Evolutionary conservation across 2,113 vertebrate genomes (phyloP), one percentile per base, ranked within the genome.

Genomic region (Callospermophilus lateralis): DNA sequence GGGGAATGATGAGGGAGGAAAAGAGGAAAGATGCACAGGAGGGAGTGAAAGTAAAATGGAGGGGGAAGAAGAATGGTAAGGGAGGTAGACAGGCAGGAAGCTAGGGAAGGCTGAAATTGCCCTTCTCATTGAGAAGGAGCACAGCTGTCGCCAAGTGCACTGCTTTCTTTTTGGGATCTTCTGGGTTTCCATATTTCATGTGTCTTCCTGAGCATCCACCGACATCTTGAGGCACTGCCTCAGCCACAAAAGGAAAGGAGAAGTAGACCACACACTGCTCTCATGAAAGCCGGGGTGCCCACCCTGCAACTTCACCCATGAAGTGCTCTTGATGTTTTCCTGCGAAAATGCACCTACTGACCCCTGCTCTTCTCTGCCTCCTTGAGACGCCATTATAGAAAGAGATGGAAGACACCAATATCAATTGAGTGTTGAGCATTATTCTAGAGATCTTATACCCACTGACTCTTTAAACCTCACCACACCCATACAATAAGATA

Each of bases 381-480:
- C 39, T 84, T 70, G n/a, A 3, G n/a, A 34, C 0, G 77, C 5
- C 80, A 42, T n/a, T 87, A 84, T 6, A 17, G 7, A 77, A 90
- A 70, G 55, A 85, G 45, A 89, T 22, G 9, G 22, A 89, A 72
- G 39, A 79, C 37, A 55, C 4, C 1, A 15, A 39, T 68, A 53
- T 78, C 58, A 81, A 94, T 3, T 74, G 58, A 53, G 17, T 61
- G 10, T 65, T 84, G 76, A 55, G 24, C 39, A 51, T 83, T 89
- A 39, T 84, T 53, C n/a, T 42, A 93, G 53, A 19, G 42, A 51
- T 93, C 76, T 85, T 86, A 89, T 26, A 63, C 68, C 80, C 11
- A 34, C 39, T 86, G 90, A 45, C 13, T 95, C 32, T 42, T 84
- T 61, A 95, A 96, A 93, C 87, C 16, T 73, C 68, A 95, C 65